Evolutionary conservation across 2,113 vertebrate species (phyloP), one percentile per base, ranked within the genome.

Genomic region (Mus musculus): DNA sequence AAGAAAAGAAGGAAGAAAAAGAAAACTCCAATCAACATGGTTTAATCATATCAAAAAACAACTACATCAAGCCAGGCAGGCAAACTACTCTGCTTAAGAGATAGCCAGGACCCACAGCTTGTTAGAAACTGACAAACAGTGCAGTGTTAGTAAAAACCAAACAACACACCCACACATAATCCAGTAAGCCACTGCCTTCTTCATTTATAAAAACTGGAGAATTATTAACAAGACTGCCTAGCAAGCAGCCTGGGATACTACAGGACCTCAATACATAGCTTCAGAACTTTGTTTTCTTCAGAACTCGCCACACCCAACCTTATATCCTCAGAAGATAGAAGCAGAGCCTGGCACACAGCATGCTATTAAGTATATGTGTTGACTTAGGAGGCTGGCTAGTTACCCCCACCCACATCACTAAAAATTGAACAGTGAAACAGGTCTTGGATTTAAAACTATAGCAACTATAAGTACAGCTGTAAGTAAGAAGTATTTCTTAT

Each of bases 401-500:
- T 90, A 61, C 94, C 17, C 75, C 56, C 26, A 92, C 13, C 26
- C 33, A 90, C 13, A 81, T 54, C 63, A 77, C 36, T 91, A 69
- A 91, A 92, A 94, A 61, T 75, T 82, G 77, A 73, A 94, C 67
- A 88, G 7, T 78, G 42, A 85, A 76, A 93, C 1, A 90, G 0
- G 7, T 22, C 42, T 33, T 92, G 24, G 22, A 90, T 90, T 77
- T 92, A 82, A 89, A 95, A 65, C 67, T 49, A 82, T 80, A 92
- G 28, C 36, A 89, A 89, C 61, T 67, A 12, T 33, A 95, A 92
- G 33, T 84, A 5, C 20, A 73, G 95, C 39, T 90, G 10, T 81
- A 81, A 56, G 10, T 77, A 81, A n/a, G 39, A 94, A 96, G 89
- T 1, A 93, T 33, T 91, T 26, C 71, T 93, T 97, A 78, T 46